phyloP scores from a whole-genome alignment of 1,140 invertebrate species.

The Nasonia vitripennis region DNA sequence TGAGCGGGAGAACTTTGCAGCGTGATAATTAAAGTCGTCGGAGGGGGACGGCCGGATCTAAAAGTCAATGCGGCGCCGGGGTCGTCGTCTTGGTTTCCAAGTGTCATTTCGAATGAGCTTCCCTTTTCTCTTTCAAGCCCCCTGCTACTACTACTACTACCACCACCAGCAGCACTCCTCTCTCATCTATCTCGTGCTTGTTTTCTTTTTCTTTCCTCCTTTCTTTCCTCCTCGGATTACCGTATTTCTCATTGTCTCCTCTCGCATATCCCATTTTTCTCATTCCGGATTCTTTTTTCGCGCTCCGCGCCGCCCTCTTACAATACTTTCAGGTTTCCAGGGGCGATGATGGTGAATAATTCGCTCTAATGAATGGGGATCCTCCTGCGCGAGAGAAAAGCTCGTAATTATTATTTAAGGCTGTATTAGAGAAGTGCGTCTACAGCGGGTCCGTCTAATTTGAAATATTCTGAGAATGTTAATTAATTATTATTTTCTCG shows the following conservation, averaged over 20 bases:
- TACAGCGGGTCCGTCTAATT: too few relatives aligned
- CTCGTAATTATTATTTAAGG: neutral
- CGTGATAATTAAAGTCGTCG: slow-evolving; percentile 39
- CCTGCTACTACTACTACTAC: neutral
- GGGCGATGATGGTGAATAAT: too few relatives aligned
- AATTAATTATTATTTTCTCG: too few relatives aligned
- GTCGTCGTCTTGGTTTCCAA: slow-evolving; percentile 14
- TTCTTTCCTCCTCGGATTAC: neutral
- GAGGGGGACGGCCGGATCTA: neutral
- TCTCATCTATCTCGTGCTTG: slow-evolving; percentile 9
- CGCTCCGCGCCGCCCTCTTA: neutral
- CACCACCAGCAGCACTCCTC: neutral
- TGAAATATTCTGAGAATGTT: too few relatives aligned
- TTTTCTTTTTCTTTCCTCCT: neutral
- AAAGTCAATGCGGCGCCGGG: slow-evolving; percentile 24
- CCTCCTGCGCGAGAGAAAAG: neutral
- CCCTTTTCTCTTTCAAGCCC: neutral
- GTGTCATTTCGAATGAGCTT: slow-evolving; percentile 34
- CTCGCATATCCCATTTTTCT: neutral
- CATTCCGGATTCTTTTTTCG: neutral
- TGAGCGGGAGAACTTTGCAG: neutral
- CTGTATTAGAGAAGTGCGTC: too few relatives aligned
- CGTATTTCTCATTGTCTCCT: slow-evolving; percentile 14
- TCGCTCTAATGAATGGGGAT: neutral
- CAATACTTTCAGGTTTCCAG: neutral